A percentile compares a stretch with the other conserved stretches of the same genome.
Conservation (phyloP, 2,888 invertebrate genomes). For the Toxonevra muliebris region DNA sequence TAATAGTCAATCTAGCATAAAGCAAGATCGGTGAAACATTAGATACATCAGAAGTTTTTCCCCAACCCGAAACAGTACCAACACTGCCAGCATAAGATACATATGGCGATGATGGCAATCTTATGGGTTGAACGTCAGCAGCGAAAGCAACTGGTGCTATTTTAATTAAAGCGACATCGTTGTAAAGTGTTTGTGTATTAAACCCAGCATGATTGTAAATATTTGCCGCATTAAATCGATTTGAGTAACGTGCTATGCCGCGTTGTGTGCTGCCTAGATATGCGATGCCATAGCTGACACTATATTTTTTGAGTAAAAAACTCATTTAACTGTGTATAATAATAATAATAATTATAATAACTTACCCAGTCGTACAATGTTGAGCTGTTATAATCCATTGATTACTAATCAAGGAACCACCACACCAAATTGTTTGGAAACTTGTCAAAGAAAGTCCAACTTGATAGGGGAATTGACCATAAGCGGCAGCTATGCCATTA, state of each 20-base stretch:
- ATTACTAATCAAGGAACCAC: background rate
- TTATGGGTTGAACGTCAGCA: background rate
- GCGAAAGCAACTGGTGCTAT: background rate
- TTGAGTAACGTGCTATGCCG: background rate
- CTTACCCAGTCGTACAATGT: background rate
- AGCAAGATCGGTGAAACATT: background rate
- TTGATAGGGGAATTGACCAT: conserved; percentile 24
- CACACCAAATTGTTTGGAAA: background rate
- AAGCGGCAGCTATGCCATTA: conserved; percentile 8
- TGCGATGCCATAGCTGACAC: too few relatives aligned
- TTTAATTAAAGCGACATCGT: conserved; percentile 7
- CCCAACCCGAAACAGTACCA: conserved; percentile 65
- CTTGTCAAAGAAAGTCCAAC: conserved; percentile 3
- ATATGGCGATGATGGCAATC: conserved; percentile 18
- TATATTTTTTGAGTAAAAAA: too few relatives aligned
- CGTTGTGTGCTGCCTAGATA: background rate
- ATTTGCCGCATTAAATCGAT: background rate
- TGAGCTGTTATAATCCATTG: conserved; percentile 1
- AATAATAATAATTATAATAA: background rate
- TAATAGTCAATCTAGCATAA: background rate
- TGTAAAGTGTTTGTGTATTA: background rate
- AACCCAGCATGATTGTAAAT: background rate
- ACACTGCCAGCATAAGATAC: conserved; percentile 49
- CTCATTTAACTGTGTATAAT: too few relatives aligned
- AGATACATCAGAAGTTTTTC: conserved; percentile 45